These are phyloP conservation scores for Apteryx mantelli DNA, from an alignment of 2,113 vertebrate genomes.

Conservation along the genomic window DNA sequence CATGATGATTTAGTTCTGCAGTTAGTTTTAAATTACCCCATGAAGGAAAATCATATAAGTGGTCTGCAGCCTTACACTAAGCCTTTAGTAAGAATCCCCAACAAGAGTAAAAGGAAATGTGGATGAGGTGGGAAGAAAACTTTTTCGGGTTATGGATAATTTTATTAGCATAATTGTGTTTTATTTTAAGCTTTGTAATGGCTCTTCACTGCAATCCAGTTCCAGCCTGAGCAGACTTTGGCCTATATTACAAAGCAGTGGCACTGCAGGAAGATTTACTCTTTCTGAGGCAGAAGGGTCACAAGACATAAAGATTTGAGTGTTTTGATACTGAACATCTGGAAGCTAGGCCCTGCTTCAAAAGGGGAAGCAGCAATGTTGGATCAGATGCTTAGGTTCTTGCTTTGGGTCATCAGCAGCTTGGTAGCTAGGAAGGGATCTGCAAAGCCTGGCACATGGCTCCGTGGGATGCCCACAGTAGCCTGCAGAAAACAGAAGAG, in stretches of 20 bases:
- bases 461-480: neutral
- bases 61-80: neutral
- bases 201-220: neutral
- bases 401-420: too few relatives aligned
- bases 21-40: neutral
- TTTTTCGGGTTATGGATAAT: neutral
- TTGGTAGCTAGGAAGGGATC: neutral
- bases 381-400: too few relatives aligned
- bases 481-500: neutral
- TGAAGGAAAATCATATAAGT: neutral
- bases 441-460: too few relatives aligned
- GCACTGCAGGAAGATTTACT: neutral
- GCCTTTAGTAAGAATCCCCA: neutral
- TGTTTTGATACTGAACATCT: neutral
- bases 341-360: neutral
- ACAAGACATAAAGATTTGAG: neutral
- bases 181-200: neutral
- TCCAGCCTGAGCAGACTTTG: neutral
- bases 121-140: neutral
- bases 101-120: neutral
- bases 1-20: neutral
- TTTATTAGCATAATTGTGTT: neutral
- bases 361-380: neutral
- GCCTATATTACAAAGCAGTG: neutral
- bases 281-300: conserved; percentile 29